phyloP scores from a whole-genome alignment of 2,888 invertebrate genomes.

The Hanleya hanleyi region DNA sequence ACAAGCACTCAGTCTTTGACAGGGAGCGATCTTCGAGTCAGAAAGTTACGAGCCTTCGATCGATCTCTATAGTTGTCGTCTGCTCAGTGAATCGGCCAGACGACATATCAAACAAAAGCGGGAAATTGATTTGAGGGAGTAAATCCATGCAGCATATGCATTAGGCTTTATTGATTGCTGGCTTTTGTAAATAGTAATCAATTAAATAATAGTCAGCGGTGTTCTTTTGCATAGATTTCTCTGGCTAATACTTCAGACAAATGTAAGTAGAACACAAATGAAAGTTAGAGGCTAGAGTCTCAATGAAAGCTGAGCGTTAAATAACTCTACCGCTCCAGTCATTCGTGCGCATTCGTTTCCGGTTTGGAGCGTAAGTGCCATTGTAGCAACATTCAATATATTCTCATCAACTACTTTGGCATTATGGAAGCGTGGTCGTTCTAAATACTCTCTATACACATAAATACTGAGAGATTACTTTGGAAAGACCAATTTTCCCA shows the following conservation, averaged over 20 bases:
- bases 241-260: not conserved
- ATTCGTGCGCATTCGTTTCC: conserved; percentile 7
- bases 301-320: not conserved
- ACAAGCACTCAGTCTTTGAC: conserved; percentile 6
- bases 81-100: not conserved
- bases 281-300: conserved; percentile 2
- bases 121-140: conserved; percentile 7
- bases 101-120: conserved; percentile 12
- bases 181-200: conserved; percentile 8
- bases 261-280: conserved; percentile 6
- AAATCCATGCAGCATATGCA: conserved; percentile 9
- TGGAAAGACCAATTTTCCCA: too few relatives aligned
- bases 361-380: not conserved
- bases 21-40: not conserved
- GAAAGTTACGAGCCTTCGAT: conserved; percentile 2
- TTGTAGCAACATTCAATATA: conserved; percentile 11
- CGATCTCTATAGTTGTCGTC: conserved; percentile 1
- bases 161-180: conserved; percentile 7
- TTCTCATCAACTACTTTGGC: conserved; percentile 1
- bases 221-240: conserved; percentile 5
- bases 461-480: too few relatives aligned
- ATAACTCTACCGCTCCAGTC: conserved; percentile 7
- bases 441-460: too few relatives aligned
- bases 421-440: not conserved
- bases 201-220: conserved; percentile 5